Evolutionary conservation across 2,888 invertebrate species (phyloP), one percentile per base, ranked within the genome.

Genomic region (Anoplius nigerrimus): DNA sequence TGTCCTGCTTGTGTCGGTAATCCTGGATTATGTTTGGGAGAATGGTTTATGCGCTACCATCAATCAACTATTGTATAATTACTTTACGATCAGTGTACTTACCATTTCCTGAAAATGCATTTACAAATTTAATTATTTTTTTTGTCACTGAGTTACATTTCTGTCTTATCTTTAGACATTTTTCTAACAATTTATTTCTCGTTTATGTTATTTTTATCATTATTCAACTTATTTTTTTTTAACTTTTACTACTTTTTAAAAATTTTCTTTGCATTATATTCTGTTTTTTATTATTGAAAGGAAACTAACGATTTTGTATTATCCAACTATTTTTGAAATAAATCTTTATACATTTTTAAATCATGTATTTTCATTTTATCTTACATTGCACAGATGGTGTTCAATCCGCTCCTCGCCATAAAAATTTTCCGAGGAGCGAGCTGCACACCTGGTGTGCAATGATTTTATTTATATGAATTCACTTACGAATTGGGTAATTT

Each of bases 341-440:
- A 54, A 54, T 54, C 20, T 54, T 54, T 54, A 11, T 54, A 8
- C 6, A 20, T 15, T 20, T 15, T 20, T 54, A 20, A 54, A 54
- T 54, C 20, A 18, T 54, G 54, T 51, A 54, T 54, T 54, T 54
- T 54, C 54, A 54, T 54, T 11, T 66, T 66, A n/a, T n/a, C n/a
- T n/a, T n/a, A n/a, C n/a, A n/a, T n/a, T n/a, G n/a, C n/a, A n/a
- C n/a, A n/a, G n/a, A n/a, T n/a, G n/a, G n/a, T n/a, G n/a, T n/a
- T n/a, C n/a, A n/a, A n/a, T n/a, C n/a, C n/a, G n/a, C n/a, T n/a
- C n/a, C n/a, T n/a, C n/a, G n/a, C n/a, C n/a, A n/a, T n/a, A n/a
- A n/a, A n/a, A n/a, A n/a, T n/a, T n/a, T n/a, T n/a, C n/a, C n/a
- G n/a, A n/a, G n/a, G n/a, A n/a, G n/a, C n/a, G n/a, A n/a, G n/a